Evolutionary conservation across 2,113 vertebrate genomes (phyloP).

Genomic region (Psephotus haematonotus): DNA sequence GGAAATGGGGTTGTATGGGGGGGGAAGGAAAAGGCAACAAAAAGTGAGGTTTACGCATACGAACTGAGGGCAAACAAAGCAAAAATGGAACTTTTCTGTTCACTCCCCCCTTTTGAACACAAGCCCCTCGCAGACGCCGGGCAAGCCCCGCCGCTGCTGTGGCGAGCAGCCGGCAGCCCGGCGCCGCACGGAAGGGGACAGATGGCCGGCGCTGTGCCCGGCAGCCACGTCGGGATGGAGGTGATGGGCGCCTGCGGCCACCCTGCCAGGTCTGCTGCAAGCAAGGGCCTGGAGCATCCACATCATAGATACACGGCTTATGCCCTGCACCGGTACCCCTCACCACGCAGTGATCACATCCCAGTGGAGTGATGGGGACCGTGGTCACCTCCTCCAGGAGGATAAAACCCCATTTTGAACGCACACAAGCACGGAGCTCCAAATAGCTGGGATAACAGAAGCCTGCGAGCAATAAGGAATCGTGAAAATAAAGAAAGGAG

Average conservation of each 20-base stretch:
- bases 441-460: background rate
- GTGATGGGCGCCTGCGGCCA: background rate
- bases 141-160: constrained; percentile 36
- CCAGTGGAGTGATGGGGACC: background rate
- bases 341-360: fast-evolving
- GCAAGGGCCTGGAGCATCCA: background rate
- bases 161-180: constrained; percentile 68
- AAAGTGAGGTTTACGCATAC: background rate
- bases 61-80: constrained; percentile 53
- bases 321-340: fast-evolving
- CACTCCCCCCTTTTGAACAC: background rate
- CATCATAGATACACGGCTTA: fast-evolving
- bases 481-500: background rate
- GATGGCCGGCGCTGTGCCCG: constrained; percentile 66
- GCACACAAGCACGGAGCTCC: background rate
- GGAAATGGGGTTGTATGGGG: too few relatives aligned
- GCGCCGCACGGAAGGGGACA: constrained; percentile 68
- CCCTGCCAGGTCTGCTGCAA: background rate
- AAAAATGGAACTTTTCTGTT: background rate
- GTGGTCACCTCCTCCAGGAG: background rate
- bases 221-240: background rate
- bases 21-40: background rate
- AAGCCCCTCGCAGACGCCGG: constrained; percentile 11
- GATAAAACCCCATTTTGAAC: background rate
- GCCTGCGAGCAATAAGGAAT: background rate